Percentiles rank a stretch among this genome's conserved stretches.
Conservation (phyloP, 2,113 vertebrate species). For the Sterna hirundo region DNA sequence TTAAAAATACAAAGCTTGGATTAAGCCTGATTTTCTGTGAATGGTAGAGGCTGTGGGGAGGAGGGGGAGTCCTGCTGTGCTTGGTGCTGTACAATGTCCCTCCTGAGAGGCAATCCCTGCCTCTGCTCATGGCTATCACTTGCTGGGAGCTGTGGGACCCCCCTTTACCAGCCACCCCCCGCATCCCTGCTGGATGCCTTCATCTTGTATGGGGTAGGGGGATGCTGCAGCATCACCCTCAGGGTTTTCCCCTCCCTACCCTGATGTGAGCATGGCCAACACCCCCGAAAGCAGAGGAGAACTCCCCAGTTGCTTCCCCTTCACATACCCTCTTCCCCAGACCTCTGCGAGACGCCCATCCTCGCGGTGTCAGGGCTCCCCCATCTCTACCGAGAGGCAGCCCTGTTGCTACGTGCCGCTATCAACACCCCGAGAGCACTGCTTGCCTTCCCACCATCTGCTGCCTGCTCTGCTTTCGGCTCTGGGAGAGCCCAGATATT, state of each 20-base stretch:
- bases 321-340: too few relatives aligned
- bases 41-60: not conserved
- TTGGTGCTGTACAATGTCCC: not conserved
- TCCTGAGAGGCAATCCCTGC: not conserved
- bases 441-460: not conserved
- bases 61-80: not conserved
- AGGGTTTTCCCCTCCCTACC: not conserved
- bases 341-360: not conserved
- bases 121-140: not conserved
- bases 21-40: constrained; percentile 32
- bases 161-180: not conserved
- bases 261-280: not conserved
- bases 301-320: not conserved
- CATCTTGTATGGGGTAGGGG: not conserved
- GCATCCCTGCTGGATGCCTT: not conserved
- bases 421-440: not conserved
- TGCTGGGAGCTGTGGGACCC: fast-evolving
- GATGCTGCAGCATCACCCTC: not conserved
- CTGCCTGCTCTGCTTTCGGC: not conserved
- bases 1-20: constrained; percentile 42
- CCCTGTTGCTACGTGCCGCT: not conserved
- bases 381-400: not conserved
- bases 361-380: not conserved
- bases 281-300: not conserved
- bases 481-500: not conserved